Evolutionary conservation across 30 jellyfish, hydroid and myxozoan species (phyloP), one percentile per base, ranked within the genome.

Genomic region (Hydractinia symbiolongicarpus): DNA sequence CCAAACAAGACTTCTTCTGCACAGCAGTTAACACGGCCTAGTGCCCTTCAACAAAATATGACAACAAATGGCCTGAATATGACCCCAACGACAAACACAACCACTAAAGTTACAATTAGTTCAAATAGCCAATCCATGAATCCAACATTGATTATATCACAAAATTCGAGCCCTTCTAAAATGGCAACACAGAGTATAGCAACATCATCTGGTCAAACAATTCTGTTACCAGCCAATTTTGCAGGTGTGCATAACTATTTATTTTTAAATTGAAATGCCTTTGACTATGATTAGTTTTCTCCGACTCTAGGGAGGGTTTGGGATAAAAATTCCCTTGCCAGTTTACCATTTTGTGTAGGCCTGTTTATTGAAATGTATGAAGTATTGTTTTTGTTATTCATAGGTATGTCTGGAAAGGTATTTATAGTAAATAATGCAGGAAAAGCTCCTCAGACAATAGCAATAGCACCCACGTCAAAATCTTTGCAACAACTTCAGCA

Each of bases 341-440:
- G 44, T 0, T 30, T 13, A 64, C 17, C 19, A 0, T 13, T 64
- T 64, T 6, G 74, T 64, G 9, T 64, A n/a, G 52, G 7, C 4
- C 74, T 64, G 16, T 58, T 58, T 11, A 13, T 11, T 16, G 15
- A 1, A 58, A 58, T 58, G 15, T 58, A 0, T 11, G 17, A 11
- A 30, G 2, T 30, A 1, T 30, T 30, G 17, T 58, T 13, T 58
- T 58, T 4, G n/a, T 64, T 64, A n/a, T 13, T 13, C 40, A 20
- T 8, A 79, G 87, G 87, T 19, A 68, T 79, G 85, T 62, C 87
- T 19, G 87, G 87, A 62, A 79, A 79, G 57, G 87, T 79, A 61
- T 56, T 79, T n/a, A 79, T 79, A 10, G 69, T 79, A 44, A 79
- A 67, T 49, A 66, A 66, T 61, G 21, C 80, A 8, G 66, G 67